phyloP scores from a whole-genome alignment of 2,113 vertebrate species.

The Eulacestoma nigropectus region DNA sequence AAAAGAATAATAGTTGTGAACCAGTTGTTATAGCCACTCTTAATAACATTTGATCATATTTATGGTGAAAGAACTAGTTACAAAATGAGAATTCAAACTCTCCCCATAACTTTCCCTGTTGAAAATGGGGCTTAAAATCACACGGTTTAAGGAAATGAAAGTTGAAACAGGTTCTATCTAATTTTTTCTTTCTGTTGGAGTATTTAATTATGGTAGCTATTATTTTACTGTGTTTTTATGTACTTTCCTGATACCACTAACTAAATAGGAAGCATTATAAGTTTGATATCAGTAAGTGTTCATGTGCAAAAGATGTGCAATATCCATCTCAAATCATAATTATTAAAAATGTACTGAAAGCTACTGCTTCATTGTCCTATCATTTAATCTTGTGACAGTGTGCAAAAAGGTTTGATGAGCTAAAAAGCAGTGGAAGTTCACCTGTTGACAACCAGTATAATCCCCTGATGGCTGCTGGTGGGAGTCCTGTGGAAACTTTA shows the following conservation, averaged over 20 bases:
- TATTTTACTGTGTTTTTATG: not conserved
- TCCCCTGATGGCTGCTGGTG: conserved; percentile 73
- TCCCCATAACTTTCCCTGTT: not conserved
- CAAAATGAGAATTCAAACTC: not conserved
- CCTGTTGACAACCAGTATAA: conserved; percentile 88
- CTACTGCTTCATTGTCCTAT: conserved; percentile 36
- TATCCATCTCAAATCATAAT: not conserved
- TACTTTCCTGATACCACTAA: not conserved
- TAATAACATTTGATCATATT: not conserved
- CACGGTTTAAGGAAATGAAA: not conserved
- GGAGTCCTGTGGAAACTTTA: conserved; percentile 77
- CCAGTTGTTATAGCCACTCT: not conserved
- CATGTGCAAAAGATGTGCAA: not conserved
- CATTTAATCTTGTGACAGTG: conserved; percentile 77
- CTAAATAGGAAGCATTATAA: not conserved
- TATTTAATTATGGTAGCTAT: not conserved
- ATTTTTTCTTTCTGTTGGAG: not conserved
- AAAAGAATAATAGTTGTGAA: not conserved
- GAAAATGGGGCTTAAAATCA: not conserved
- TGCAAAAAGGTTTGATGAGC: conserved; percentile 90
- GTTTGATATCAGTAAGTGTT: not conserved
- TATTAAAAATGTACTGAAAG: conserved; percentile 7
- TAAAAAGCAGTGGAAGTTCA: conserved; percentile 84
- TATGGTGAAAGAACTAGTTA: not conserved
- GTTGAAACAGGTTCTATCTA: not conserved